These are phyloP conservation scores for Centropus unirufus DNA, from an alignment of 2,113 vertebrate species.

Conservation along the genomic window DNA sequence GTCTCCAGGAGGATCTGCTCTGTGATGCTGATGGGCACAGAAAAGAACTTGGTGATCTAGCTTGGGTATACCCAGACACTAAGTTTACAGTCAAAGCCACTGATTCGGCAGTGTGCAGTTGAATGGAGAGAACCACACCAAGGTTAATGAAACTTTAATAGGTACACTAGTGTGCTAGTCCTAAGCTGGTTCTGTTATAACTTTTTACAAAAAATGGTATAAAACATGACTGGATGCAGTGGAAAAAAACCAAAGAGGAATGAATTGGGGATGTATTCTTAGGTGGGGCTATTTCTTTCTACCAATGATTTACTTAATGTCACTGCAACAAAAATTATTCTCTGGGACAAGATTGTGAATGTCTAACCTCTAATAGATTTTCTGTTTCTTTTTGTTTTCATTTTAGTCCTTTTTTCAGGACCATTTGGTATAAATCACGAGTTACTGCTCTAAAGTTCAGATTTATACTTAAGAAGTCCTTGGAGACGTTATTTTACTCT, in stretches of 20 bases:
- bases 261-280: not conserved
- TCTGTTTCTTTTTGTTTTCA: conserved; percentile 8
- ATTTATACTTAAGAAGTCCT: not conserved
- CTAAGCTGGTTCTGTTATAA: not conserved
- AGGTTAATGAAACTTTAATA: not conserved
- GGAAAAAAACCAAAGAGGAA: not conserved
- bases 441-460: not conserved
- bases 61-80: not conserved
- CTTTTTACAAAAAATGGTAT: not conserved
- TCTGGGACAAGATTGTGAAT: not conserved
- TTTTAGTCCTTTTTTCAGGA: conserved; percentile 5
- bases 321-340: not conserved
- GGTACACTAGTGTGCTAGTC: not conserved
- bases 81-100: not conserved
- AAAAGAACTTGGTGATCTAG: not conserved
- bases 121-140: not conserved
- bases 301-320: not conserved
- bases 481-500: not conserved
- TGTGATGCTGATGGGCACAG: too few relatives aligned
- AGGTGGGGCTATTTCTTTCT: conserved; percentile 21
- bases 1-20: too few relatives aligned
- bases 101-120: not conserved
- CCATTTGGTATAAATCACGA: not conserved
- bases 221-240: not conserved
- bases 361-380: not conserved